Percentiles rank a stretch among this genome's conserved stretches.
Evolutionary conservation across 2,888 invertebrate genomes (phyloP).

Genomic region (Campoletis raptor): DNA sequence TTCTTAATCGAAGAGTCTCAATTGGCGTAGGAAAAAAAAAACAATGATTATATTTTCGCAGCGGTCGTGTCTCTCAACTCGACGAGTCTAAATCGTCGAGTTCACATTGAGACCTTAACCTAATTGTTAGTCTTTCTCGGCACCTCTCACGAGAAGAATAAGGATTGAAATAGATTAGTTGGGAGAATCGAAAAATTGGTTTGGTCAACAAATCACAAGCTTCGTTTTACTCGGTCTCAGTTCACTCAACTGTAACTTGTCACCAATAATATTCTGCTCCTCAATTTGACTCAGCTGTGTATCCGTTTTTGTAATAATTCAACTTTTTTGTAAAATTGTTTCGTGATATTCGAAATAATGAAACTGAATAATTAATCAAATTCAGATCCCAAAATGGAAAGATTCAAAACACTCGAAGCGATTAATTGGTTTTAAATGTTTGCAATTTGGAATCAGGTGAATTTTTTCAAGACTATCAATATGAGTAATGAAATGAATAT

Average conservation of each 20-base stretch:
- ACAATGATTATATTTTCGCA: not conserved
- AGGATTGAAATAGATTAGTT: slow-evolving; percentile 10
- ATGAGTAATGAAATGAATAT: not conserved
- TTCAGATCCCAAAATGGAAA: too few relatives aligned
- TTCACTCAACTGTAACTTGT: slow-evolving; percentile 15
- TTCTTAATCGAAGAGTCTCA: slow-evolving; percentile 44
- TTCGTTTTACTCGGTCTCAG: not conserved
- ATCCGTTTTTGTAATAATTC: not conserved
- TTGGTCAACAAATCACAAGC: slow-evolving; percentile 8
- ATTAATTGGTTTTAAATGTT: not conserved
- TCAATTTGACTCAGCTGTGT: not conserved
- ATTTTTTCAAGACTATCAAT: not conserved
- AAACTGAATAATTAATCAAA: not conserved
- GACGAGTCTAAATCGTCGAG: slow-evolving; percentile 6
- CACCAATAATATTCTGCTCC: not conserved
- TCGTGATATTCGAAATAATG: not conserved
- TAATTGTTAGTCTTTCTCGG: slow-evolving; percentile 18
- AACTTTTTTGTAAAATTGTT: not conserved
- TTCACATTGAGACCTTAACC: slow-evolving; percentile 23
- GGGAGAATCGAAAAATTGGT: not conserved
- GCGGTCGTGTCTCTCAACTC: slow-evolving; percentile 2
- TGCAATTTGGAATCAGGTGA: not conserved
- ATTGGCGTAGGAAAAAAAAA: slow-evolving; percentile 9
- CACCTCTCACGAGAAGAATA: not conserved
- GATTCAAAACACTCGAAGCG: too few relatives aligned